phyloP scores from a whole-genome alignment of 2,797 vertebrate genomes.

The Tiaroga cobitis region DNA sequence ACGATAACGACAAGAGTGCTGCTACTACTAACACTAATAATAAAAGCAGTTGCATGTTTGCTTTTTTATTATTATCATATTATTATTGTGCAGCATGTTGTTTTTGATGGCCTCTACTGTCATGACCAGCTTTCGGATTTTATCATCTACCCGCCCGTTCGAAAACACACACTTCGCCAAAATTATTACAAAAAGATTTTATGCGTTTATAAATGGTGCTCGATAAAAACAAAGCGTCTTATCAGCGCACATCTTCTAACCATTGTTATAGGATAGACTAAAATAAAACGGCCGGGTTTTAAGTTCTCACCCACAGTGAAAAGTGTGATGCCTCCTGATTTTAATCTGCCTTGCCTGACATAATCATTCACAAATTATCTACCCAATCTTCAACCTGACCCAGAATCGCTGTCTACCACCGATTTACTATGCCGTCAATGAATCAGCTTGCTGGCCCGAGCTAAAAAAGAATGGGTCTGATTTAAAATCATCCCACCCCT shows the following conservation, averaged over 20 bases:
- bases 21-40: neutral
- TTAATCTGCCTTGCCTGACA: slow-evolving; percentile 71
- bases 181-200: slow-evolving; percentile 52
- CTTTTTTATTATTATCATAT: neutral
- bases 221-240: slow-evolving; percentile 61
- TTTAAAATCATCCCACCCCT: neutral
- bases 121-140: neutral
- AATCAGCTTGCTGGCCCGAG: slow-evolving; percentile 57
- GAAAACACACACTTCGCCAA: neutral
- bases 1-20: neutral
- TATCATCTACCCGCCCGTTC: neutral
- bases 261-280: slow-evolving; percentile 58
- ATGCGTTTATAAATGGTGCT: slow-evolving; percentile 49
- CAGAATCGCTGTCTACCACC: slow-evolving; percentile 47
- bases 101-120: neutral
- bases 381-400: slow-evolving; percentile 59
- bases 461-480: slow-evolving; percentile 33
- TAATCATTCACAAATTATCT: slow-evolving; percentile 70
- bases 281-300: slow-evolving; percentile 64
- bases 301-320: slow-evolving; percentile 61
- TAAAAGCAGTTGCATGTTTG: neutral
- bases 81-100: neutral
- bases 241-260: slow-evolving; percentile 68
- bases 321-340: slow-evolving; percentile 70
- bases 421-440: slow-evolving; percentile 58